Percentiles rank a stretch among this genome's conserved stretches.
Conservation (phyloP, 2,888 invertebrate species). For the Andrena haemorrhoa region DNA sequence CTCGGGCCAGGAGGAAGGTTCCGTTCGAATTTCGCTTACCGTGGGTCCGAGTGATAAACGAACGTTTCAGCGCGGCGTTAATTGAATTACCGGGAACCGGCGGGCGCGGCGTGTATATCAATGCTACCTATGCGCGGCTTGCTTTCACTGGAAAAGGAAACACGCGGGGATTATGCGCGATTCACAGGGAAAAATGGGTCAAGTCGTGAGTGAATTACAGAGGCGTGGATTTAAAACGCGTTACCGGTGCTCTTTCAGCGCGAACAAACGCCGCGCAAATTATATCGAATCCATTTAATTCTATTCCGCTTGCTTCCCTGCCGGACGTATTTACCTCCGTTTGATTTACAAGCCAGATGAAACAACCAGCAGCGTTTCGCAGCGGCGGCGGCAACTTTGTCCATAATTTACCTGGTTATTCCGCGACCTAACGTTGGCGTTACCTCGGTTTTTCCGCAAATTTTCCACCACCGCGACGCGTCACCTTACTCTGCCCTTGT, state of each 20-base stretch:
- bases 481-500: neutral
- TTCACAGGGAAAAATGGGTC: constrained; percentile 34
- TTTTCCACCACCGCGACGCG: constrained; percentile 10
- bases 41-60: constrained; percentile 10
- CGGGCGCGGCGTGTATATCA: constrained; percentile 13
- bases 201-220: constrained; percentile 29
- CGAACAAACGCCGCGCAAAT: constrained; percentile 33
- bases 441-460: constrained; percentile 19
- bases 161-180: constrained; percentile 34
- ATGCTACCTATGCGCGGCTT: constrained; percentile 1
- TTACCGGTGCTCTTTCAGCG: constrained; percentile 13
- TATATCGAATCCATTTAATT: constrained; percentile 42
- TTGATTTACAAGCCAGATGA: constrained; percentile 42
- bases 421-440: constrained; percentile 24
- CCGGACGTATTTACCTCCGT: constrained; percentile 38
- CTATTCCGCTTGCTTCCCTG: constrained; percentile 16
- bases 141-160: constrained; percentile 26
- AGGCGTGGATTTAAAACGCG: constrained; percentile 38
- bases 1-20: neutral
- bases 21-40: neutral
- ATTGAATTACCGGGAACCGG: constrained; percentile 19
- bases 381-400: constrained; percentile 9
- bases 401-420: constrained; percentile 30
- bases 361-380: constrained; percentile 2
- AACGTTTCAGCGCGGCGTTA: constrained; percentile 24